Base-by-base conservation (phyloP, 1,140 invertebrate species). In the Linepithema humile region DNA sequence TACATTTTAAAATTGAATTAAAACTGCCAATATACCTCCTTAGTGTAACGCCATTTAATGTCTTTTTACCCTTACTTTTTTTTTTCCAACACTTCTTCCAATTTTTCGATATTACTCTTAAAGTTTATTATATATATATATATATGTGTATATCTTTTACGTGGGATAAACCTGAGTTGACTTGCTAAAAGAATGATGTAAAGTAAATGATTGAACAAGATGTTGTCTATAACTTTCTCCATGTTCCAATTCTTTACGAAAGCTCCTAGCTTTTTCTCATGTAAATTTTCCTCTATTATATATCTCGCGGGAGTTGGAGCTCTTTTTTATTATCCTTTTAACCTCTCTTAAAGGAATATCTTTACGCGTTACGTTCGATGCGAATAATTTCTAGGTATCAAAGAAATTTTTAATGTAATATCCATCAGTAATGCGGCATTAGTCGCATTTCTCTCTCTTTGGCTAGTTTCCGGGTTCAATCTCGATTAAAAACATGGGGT, bases 351-450 rank as follows among this genome's bases (percentile, higher is more conserved):
- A 75, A 57, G 12, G 45, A 53, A 43, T 70, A 55, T 10, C 32
- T 80, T 70, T 48, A 80, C 15, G 75, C 23, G 40, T 55, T 32
- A 53, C 17, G 26, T 45, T 45, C 15, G n/a, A 50, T 50, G 38
- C 6, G 7, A 26, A 57, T 78, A 53, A 69, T 80, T 80, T 80
- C 17, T n/a, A 80, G 7, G 40, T 80, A 69, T 80, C 48, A 70
- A 70, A 69, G 48, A 80, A 69, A 70, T 70, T 78, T 78, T 70
- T 57, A 80, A 80, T 26, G 17, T 40, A 40, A 3, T 55, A 69
- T 4, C 12, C 32, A 43, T 40, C 50, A 43, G 35, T 80, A 55
- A 40, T 2, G 26, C 12, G 26, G 3, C 17, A 9, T 70, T 53
- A 40, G 17, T 40, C 40, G 43, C n/a, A 2, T 4, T 59, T 38